Evolutionary conservation across 2,113 vertebrate species (phyloP).

Genomic region (Castor canadensis): DNA sequence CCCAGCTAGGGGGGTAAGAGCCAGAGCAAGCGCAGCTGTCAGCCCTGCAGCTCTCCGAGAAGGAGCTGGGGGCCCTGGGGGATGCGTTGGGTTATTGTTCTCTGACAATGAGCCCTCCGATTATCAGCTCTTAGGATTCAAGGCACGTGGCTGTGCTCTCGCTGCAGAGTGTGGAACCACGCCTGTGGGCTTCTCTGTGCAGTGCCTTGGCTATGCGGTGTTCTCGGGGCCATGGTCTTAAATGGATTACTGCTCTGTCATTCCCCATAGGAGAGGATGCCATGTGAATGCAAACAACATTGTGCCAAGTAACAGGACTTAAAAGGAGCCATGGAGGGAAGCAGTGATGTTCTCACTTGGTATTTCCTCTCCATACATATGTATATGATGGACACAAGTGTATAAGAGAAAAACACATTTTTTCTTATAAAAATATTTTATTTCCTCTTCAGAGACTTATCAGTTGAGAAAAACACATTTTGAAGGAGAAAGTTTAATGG

Average conservation of each 20-base stretch:
- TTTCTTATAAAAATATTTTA: too few relatives aligned
- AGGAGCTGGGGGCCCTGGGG: neutral
- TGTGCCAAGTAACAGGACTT: neutral
- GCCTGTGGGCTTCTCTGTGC: neutral
- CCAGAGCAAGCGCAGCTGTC: neutral
- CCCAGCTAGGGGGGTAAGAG: neutral
- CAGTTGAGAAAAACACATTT: neutral
- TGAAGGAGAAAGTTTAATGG: neutral
- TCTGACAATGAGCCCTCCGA: slow-evolving; percentile 9
- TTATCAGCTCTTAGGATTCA: slow-evolving; percentile 13
- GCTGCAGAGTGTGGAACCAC: neutral
- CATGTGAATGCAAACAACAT: neutral
- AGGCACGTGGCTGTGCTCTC: neutral
- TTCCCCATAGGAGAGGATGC: neutral
- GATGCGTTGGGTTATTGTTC: neutral
- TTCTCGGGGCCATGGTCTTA: neutral
- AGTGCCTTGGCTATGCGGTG: neutral
- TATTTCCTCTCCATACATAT: neutral
- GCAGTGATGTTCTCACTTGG: neutral
- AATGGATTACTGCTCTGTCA: neutral
- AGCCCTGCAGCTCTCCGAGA: neutral
- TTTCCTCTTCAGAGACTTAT: too few relatives aligned
- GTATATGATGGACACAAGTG: neutral
- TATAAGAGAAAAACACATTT: neutral
- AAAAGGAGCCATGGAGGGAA: neutral